Base-by-base conservation (phyloP, 1,140 invertebrate genomes). In the Luehdorfia chinensis region DNA sequence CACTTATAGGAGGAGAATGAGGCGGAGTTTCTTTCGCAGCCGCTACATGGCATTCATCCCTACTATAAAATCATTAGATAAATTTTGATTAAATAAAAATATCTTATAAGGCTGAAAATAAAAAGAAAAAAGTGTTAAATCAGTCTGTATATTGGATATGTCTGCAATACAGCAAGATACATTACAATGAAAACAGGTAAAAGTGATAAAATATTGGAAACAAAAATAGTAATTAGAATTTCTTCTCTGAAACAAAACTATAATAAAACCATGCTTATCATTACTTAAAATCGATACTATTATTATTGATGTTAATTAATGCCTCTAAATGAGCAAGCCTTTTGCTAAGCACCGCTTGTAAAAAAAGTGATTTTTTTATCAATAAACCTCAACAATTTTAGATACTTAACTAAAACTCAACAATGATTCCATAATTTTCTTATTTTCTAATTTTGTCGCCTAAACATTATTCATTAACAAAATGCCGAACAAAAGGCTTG, bases 61-160 rank as follows among this genome's bases (percentile, higher is more conserved):
- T n/a, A n/a, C n/a, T n/a, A n/a, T n/a, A n/a, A n/a, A n/a, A n/a
- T n/a, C n/a, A n/a, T n/a, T n/a, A n/a, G n/a, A n/a, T n/a, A n/a
- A n/a, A n/a, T n/a, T n/a, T n/a, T n/a, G n/a, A 21, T 21, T 21
- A 2, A 21, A 21, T 21, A 21, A 21, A 21, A 21, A 3, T 3
- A 3, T 2, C 6, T 21, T 21, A 21, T 3, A 2, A 6, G 19
- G 19, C 6, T 21, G 19, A 21, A 61, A 63, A 63, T 55, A 61
- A 71, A 66, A 68, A 31, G 3, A 12, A 32, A 30, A 13, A 33
- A 43, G 13, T 55, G 39, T 83, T 85, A 81, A 87, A 88, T 88
- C 87, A 88, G 87, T 88, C 87, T 88, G 87, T 88, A 87, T 88
- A 84, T 83, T 87, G 85, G 87, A 88, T 88, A 88, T 88, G 87